Conservation (phyloP, 2,113 vertebrate species). For the Anoplopoma fimbria region DNA sequence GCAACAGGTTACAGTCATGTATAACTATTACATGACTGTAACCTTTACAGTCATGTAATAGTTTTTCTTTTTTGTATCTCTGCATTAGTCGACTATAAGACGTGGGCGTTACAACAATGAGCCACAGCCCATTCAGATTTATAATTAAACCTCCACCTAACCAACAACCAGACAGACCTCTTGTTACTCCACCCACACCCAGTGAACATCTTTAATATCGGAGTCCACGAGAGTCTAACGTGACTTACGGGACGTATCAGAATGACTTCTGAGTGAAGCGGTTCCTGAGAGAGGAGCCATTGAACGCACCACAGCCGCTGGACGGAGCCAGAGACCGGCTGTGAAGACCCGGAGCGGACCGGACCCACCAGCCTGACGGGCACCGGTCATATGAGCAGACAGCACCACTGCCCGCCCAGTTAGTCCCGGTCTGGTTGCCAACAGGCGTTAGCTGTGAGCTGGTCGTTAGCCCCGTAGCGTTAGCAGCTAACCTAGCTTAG, state of each 20-base stretch:
- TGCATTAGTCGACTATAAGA: neutral
- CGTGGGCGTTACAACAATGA: constrained; percentile 3
- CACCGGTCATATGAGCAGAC: neutral
- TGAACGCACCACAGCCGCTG: neutral
- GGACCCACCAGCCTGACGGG: too few species aligned
- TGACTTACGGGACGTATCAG: neutral
- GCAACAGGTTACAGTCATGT: neutral
- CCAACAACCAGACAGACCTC: constrained; percentile 3
- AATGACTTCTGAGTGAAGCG: too few species aligned
- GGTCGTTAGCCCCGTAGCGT: constrained; percentile 7
- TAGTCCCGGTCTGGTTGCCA: neutral
- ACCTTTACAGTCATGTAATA: too few species aligned
- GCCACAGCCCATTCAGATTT: neutral
- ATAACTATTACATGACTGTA: too few species aligned
- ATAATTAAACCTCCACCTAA: neutral
- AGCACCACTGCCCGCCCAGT: neutral
- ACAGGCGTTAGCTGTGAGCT: constrained; percentile 10
- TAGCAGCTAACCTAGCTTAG: constrained; percentile 37
- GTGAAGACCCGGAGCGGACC: neutral
- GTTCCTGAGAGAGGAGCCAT: too few species aligned
- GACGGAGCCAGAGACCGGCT: neutral
- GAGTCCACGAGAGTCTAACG: too few species aligned
- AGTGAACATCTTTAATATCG: neutral
- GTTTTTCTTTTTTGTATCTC: too few species aligned
- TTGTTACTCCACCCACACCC: neutral